A percentile compares a stretch with the other conserved stretches of the same genome.
Conservation (phyloP, 2,113 vertebrate species). For the Mesitornis unicolor region DNA sequence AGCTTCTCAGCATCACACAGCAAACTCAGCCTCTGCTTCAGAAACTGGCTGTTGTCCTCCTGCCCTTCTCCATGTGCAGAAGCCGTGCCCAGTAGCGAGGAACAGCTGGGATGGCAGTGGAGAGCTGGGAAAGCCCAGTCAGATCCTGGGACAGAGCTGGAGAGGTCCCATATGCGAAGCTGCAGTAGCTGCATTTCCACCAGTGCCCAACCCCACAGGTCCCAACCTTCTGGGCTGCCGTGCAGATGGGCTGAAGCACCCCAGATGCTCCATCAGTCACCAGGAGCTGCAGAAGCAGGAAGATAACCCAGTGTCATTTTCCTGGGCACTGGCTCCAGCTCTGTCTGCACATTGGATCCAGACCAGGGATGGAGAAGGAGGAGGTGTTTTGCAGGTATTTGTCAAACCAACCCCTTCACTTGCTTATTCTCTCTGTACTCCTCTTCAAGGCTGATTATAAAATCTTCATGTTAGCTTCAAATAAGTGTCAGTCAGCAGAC, state of each 20-base stretch:
- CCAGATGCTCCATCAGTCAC: neutral
- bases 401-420: fast-evolving
- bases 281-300: neutral
- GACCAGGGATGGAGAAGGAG: fast-evolving
- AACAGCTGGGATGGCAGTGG: neutral
- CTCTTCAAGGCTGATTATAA: neutral
- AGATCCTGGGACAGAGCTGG: neutral
- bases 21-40: neutral
- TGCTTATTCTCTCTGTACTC: neutral
- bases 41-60: neutral
- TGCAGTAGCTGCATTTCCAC: neutral
- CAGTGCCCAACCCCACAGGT: fast-evolving
- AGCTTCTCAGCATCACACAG: neutral
- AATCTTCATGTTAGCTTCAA: neutral
- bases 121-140: neutral
- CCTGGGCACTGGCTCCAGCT: fast-evolving
- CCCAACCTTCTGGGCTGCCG: neutral
- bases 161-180: neutral
- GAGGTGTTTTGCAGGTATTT: neutral
- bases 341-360: fast-evolving
- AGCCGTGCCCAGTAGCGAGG: neutral
- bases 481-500: neutral
- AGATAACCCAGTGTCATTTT: neutral
- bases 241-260: neutral
- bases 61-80: neutral